Base-by-base conservation (phyloP, 2,888 invertebrate genomes). In the Stictocephala bisonia region DNA sequence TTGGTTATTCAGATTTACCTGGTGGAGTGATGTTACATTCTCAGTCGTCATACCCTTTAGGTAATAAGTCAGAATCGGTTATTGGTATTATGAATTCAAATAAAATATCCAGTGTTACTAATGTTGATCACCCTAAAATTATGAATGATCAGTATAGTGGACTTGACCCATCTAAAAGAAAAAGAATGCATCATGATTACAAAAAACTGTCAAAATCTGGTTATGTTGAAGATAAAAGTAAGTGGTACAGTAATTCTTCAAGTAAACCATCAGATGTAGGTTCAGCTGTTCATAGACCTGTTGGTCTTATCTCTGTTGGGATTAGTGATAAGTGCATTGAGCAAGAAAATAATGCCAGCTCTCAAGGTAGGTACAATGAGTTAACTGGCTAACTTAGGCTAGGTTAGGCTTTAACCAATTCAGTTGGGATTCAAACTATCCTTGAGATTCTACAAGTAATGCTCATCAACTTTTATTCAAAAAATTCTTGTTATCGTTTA, bases 1-100 rank as follows among this genome's bases (percentile, higher is more conserved):
- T 74, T 69, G 72, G 60, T 51, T 58, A 69, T 58, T 48, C 68
- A 7, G 69, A 69, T 58, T 69, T 72, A 66, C 69, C 74, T n/a
- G 50, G 74, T 22, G 56, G 60, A 2, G 56, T 73, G 15, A 53
- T 70, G 22, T 35, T 60, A 31, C n/a, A 35, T 20, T 29, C 18
- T 60, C 60, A 60, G 35, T 22, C 60, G 15, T 60, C 60, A 11
- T n/a, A 60, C 22, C 35, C 60, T 35, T 35, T 35, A 40, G n/a
- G 35, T 6, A 22, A 29, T 22, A 35, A 60, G 13, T 22, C 35
- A 18, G 60, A 60, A 15, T 35, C 29, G 2, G 27, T 35, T 35
- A 60, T 7, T 13, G 18, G 56, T n/a, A n/a, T n/a, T n/a, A n/a
- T n/a, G n/a, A n/a, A n/a, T n/a, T n/a, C n/a, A n/a, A n/a, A n/a